These are phyloP conservation scores for Drosophila guanche DNA, from an alignment of 1,140 invertebrate genomes.

Conservation along the genomic window DNA sequence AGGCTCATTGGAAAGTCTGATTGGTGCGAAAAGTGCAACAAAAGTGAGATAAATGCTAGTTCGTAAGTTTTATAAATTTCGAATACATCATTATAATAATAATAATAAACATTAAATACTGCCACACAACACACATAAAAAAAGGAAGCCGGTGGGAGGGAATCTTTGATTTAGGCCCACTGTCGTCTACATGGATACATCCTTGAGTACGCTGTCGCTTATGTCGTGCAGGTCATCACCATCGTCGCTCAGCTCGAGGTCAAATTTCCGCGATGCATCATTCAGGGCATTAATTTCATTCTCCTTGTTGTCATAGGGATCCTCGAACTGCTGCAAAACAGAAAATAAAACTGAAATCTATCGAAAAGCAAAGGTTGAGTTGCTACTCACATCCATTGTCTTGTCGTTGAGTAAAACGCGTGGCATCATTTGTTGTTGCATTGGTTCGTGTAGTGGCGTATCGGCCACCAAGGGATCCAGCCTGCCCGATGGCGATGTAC, in stretches of 20 bases:
- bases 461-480: constrained; percentile 65
- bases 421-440: constrained; percentile 20
- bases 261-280: constrained; percentile 16
- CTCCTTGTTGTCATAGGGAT: constrained; percentile 13
- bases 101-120: constrained; percentile 20
- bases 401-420: constrained; percentile 56
- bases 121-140: background rate
- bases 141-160: background rate
- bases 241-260: constrained; percentile 18
- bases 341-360: background rate
- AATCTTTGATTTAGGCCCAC: background rate
- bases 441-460: constrained; percentile 13
- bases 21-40: constrained; percentile 3
- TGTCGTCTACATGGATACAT: constrained; percentile 55
- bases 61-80: constrained; percentile 8
- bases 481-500: constrained; percentile 76
- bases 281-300: constrained; percentile 31
- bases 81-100: constrained; percentile 2
- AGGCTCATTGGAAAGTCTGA: constrained; percentile 36
- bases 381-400: constrained; percentile 43
- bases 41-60: constrained; percentile 1
- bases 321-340: constrained; percentile 34
- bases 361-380: background rate
- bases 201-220: constrained; percentile 73
- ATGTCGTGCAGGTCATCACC: constrained; percentile 64